phyloP scores from a whole-genome alignment of 2,113 vertebrate genomes.

The Coptodon bakossiorum region DNA sequence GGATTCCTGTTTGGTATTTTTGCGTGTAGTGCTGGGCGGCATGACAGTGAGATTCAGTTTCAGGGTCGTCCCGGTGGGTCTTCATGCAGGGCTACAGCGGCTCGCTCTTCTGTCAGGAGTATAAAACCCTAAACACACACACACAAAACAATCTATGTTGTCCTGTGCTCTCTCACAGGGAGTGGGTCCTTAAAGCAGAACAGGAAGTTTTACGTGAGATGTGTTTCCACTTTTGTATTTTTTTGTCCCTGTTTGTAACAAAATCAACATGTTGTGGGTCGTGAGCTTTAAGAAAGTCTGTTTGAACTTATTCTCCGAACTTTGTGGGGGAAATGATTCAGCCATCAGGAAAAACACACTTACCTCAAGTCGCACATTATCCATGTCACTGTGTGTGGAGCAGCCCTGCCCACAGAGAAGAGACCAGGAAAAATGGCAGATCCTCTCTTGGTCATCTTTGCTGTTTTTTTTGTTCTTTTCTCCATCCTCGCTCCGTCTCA shows the following conservation, averaged over 20 bases:
- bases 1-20: not conserved
- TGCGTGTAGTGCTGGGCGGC: not conserved
- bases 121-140: not conserved
- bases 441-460: not conserved
- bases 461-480: not conserved
- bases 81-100: not conserved
- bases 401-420: not conserved
- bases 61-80: not conserved
- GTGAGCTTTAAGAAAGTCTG: not conserved
- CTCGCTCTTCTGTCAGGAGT: not conserved
- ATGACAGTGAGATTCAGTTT: fast-evolving
- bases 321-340: not conserved
- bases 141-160: fast-evolving
- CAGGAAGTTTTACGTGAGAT: not conserved
- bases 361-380: not conserved
- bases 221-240: not conserved
- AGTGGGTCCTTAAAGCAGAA: not conserved
- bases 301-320: not conserved
- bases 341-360: not conserved
- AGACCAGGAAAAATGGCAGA: not conserved
- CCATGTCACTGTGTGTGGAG: not conserved
- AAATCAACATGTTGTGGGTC: not conserved
- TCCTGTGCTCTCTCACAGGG: not conserved
- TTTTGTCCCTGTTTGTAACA: not conserved
- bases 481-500: fast-evolving